Evolutionary conservation across 2,113 vertebrate species (phyloP).

Genomic region (Misgurnus mizolepis): DNA sequence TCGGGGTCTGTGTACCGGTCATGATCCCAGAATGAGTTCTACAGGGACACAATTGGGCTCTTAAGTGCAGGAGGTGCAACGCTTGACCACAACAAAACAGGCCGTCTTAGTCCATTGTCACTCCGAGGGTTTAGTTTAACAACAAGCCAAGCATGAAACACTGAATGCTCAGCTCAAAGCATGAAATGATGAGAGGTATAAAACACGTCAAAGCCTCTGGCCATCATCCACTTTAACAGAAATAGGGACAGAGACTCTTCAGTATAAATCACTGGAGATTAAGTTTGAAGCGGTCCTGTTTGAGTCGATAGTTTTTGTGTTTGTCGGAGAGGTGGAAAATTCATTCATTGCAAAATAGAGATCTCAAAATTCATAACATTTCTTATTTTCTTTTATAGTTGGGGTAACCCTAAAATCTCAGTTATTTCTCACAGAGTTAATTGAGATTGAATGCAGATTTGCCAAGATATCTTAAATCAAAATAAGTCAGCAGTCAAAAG

Average conservation of each 20-base stretch:
- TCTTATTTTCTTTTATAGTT: too few species aligned
- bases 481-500: too few species aligned
- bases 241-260: neutral
- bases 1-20: slow-evolving; percentile 25
- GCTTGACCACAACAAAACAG: slow-evolving; percentile 6
- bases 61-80: slow-evolving; percentile 23
- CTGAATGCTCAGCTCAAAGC: slow-evolving; percentile 4
- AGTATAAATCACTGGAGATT: neutral
- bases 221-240: neutral
- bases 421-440: too few species aligned
- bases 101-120: neutral
- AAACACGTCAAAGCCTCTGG: neutral
- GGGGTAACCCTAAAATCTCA: too few species aligned
- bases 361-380: too few species aligned
- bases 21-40: slow-evolving; percentile 30
- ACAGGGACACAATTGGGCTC: slow-evolving; percentile 28
- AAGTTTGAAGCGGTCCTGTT: neutral
- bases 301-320: neutral
- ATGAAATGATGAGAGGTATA: neutral
- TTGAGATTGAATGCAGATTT: too few species aligned
- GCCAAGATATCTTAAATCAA: too few species aligned
- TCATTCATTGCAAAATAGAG: too few species aligned
- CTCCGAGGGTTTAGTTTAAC: slow-evolving; percentile 24
- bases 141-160: slow-evolving; percentile 29
- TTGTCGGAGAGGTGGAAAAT: neutral